Evolutionary conservation across 1,140 invertebrate species (phyloP).

Genomic region (Lepidotrigona ventralis): DNA sequence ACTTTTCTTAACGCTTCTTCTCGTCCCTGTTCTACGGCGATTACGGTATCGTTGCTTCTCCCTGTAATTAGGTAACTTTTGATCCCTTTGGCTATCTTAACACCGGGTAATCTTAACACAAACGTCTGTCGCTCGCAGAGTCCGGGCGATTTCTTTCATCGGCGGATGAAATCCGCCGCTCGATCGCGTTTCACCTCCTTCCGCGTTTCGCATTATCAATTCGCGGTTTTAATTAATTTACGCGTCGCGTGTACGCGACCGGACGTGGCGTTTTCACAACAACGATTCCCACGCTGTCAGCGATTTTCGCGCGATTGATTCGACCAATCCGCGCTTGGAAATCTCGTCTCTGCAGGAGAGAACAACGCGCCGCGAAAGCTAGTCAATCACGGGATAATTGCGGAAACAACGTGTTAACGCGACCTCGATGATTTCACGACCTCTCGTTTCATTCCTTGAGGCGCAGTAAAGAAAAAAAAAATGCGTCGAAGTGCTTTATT

Average conservation of each 20-base stretch:
- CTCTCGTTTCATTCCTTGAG: too few relatives aligned
- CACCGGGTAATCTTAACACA: background rate
- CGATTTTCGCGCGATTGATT: constrained; percentile 13
- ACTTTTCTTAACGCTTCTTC: constrained; percentile 19
- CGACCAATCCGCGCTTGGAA: background rate
- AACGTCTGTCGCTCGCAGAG: constrained; percentile 22
- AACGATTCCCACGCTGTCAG: background rate
- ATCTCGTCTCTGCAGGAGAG: background rate
- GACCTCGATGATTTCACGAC: background rate
- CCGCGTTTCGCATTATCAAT: background rate
- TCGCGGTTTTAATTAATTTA: constrained; percentile 27
- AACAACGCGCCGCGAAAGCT: background rate
- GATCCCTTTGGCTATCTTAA: constrained; percentile 4
- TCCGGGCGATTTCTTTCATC: background rate
- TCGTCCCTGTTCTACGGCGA: background rate
- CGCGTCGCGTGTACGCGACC: background rate
- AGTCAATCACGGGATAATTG: background rate
- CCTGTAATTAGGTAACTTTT: constrained; percentile 44
- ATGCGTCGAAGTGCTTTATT: too few relatives aligned
- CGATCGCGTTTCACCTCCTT: background rate
- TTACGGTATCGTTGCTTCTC: background rate
- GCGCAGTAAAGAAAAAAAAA: too few relatives aligned
- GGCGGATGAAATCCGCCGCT: background rate
- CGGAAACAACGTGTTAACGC: background rate
- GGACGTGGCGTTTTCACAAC: background rate